Evolutionary conservation across 1,140 invertebrate species (phyloP).

Genomic region (Drosophila parabipectinata): DNA sequence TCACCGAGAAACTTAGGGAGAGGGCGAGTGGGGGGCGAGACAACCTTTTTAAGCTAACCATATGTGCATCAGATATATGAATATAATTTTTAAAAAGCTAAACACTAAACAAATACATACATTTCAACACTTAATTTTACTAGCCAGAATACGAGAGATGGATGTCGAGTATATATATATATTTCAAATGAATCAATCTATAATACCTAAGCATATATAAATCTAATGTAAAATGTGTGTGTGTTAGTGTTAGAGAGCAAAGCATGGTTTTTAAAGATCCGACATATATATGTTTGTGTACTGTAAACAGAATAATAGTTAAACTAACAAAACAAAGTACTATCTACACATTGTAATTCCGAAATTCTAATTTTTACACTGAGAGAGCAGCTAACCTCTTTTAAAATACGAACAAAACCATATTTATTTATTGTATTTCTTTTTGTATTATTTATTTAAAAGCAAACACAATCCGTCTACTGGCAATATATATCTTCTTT

Average conservation of each 20-base stretch:
- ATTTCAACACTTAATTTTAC: conserved; percentile 58
- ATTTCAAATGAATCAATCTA: conserved; percentile 61
- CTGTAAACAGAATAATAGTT: conserved; percentile 58
- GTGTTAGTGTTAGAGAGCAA: conserved; percentile 72
- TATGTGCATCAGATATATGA: conserved; percentile 37
- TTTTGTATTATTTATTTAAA: conserved; percentile 70
- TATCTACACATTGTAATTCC: conserved; percentile 43
- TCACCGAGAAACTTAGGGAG: conserved; percentile 50
- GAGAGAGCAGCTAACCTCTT: conserved; percentile 36
- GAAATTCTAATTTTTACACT: conserved; percentile 46
- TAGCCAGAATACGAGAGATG: conserved; percentile 20
- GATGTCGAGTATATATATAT: conserved; percentile 19
- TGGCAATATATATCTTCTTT: conserved; percentile 65
- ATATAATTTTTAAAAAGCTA: conserved; percentile 74
- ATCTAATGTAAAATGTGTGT: conserved; percentile 73
- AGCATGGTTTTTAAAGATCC: conserved; percentile 72
- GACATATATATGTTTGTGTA: conserved; percentile 16
- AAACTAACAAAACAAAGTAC: conserved; percentile 35
- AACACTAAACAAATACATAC: conserved; percentile 49
- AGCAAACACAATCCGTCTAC: conserved; percentile 61
- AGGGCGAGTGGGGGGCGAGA: conserved; percentile 12
- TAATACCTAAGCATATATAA: conserved; percentile 62
- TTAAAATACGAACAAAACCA: conserved; percentile 56
- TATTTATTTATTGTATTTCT: conserved; percentile 63
- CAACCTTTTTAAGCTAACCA: conserved; percentile 70